Base-by-base conservation (phyloP, 1,140 invertebrate species). In the Ooceraea biroi region DNA sequence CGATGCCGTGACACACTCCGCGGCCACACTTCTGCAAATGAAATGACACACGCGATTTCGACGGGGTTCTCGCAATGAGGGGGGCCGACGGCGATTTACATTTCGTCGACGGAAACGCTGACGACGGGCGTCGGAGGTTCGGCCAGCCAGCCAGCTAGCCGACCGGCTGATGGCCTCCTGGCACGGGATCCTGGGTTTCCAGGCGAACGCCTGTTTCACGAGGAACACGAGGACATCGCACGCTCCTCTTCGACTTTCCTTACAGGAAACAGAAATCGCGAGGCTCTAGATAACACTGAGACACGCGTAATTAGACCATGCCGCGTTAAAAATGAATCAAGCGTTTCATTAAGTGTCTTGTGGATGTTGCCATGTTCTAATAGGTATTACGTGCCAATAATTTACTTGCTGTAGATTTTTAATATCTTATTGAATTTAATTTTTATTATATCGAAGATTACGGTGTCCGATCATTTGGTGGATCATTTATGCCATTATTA, bases 111-210 rank as follows among this genome's bases (percentile, higher is more conserved):
- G 69, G 55, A 71, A 71, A 22, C 65, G 68, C 19, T 48, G 36
- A 27, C 69, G 36, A 50, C 66, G 48, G 65, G 55, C 55, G 55
- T 46, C 61, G 63, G 36, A 68, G 48, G 76, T 86, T 72, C 36
- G 83, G 60, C 46, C 46, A 17, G 83, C 86, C 36, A 85, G 52
- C 90, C 86, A 85, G 69, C 63, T 46, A 44, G 46, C 82, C 68
- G 66, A 71, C 25, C 48, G 77, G 71, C 87, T 93, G 92, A 94
- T 94, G 89, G 91, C 89, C 91, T 66, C 82, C 87, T 93, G 90
- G 83, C 93, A 94, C 93, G 93, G 90, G 92, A 94, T 91, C 91
- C 85, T 86, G 89, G 36, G 2, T 89, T 92, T 92, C 92, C 89
- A 68, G 87, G 89, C 87, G 92, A 89, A 88, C 77, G 77, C 57